Base-by-base conservation (phyloP, 2,113 vertebrate genomes). In the Istiophorus platypterus region DNA sequence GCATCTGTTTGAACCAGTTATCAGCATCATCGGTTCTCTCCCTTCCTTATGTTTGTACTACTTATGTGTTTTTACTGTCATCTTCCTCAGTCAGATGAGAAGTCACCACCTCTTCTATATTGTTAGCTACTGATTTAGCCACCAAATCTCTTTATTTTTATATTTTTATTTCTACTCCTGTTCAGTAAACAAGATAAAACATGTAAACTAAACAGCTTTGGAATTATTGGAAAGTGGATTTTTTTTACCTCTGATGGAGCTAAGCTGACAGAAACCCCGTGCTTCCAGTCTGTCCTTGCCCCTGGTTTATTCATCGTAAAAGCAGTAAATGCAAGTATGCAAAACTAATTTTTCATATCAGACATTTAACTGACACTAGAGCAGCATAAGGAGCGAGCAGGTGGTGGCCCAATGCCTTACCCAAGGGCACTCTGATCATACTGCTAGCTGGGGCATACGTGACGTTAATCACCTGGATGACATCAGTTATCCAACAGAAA, bases 401-500 rank as follows among this genome's bases (percentile, higher is more conserved):
- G 5, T 26, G 26, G 37, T 5, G 2, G 65, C 34, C 54, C 11
- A 2, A 42, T 5, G 61, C 39, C 57, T 68, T 14, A 47, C 73
- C 41, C 51, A 75, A 85, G 83, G 71, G 73, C 78, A 74, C 83
- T 83, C 72, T 5, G 51, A 63, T n/a, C 58, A 20, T 29, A 42
- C 37, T 37, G 58, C 8, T 58, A 31, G 37, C 20, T 57, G 12
- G 14, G 24, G 52, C 26, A 42, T 24, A 75, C 42, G 14, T 39
- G 63, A 31, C 20, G 26, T 17, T n/a, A 3, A 54, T 27, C 47
- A 71, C 10, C 1, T 45, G 20, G 37, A 18, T 31, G 7, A n/a
- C 51, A 57, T 61, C 24, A 41, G 5, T 18, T 22, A 4, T 63
- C 7, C 63, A 75, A 15, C 57, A 42, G 3, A 27, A 69, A 70